phyloP scores from a whole-genome alignment of 2,113 vertebrate species.

The Aldabrachelys gigantea region DNA sequence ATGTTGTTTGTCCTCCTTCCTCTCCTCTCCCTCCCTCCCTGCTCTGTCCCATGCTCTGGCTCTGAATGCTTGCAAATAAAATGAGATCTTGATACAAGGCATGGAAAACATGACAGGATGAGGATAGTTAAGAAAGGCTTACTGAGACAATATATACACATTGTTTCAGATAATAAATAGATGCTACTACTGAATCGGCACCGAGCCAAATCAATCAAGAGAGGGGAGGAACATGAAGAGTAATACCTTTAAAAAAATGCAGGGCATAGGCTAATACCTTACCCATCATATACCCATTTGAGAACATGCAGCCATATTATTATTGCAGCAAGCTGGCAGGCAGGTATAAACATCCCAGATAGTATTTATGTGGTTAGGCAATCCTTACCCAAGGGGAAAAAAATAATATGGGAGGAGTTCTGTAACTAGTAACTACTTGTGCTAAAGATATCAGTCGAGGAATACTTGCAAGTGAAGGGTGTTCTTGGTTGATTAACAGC shows the following conservation, averaged over 20 bases:
- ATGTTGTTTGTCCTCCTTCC: slow-evolving; percentile 20
- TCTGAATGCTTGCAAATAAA: neutral
- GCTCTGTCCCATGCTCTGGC: neutral
- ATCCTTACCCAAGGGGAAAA: slow-evolving; percentile 46
- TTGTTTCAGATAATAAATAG: slow-evolving; percentile 43
- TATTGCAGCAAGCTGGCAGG: slow-evolving; percentile 35
- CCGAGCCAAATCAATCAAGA: slow-evolving; percentile 36
- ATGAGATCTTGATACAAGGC: slow-evolving; percentile 21
- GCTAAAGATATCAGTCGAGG: slow-evolving; percentile 71
- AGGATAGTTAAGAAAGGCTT: slow-evolving; percentile 6
- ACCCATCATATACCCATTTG: neutral
- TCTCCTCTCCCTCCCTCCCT: neutral
- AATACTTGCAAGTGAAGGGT: slow-evolving; percentile 67
- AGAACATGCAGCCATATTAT: slow-evolving; percentile 39
- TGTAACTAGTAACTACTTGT: slow-evolving; percentile 79
- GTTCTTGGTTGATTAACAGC: slow-evolving; percentile 77
- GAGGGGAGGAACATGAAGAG: slow-evolving; percentile 34
- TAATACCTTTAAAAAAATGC: slow-evolving; percentile 40
- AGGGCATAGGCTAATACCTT: neutral
- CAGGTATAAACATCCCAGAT: slow-evolving; percentile 65
- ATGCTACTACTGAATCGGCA: slow-evolving; percentile 37
- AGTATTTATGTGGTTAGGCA: slow-evolving; percentile 53
- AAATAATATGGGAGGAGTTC: slow-evolving; percentile 72
- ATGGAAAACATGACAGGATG: slow-evolving; percentile 43
- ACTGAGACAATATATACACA: neutral